Conservation (phyloP, 1,140 invertebrate genomes). For the Eupeodes corollae region DNA sequence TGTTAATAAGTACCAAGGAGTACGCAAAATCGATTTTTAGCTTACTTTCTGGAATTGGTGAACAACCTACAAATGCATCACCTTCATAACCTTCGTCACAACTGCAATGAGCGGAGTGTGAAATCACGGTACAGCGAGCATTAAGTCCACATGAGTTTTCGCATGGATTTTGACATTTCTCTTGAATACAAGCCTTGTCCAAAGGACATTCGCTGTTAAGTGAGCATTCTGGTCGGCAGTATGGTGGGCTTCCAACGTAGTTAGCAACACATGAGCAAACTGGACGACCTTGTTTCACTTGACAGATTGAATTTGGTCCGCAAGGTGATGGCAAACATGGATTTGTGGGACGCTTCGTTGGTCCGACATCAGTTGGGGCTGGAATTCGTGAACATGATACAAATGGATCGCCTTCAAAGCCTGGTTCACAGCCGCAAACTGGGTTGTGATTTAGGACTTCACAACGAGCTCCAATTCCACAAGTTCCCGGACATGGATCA, state of each 20-base stretch:
- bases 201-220: conserved; percentile 62
- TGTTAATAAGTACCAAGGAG: background rate
- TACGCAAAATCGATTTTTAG: background rate
- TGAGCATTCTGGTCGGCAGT: conserved; percentile 63
- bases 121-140: conserved; percentile 66
- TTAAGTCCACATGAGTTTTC: conserved; percentile 61
- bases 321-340: conserved; percentile 72
- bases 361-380: conserved; percentile 27
- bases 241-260: conserved; percentile 59
- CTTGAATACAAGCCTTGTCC: conserved; percentile 64
- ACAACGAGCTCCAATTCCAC: conserved; percentile 62
- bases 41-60: conserved; percentile 39
- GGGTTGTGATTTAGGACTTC: conserved; percentile 71
- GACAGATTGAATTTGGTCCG: conserved; percentile 74
- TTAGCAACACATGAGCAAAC: conserved; percentile 68
- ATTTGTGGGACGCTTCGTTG: conserved; percentile 37
- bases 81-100: conserved; percentile 65
- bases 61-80: conserved; percentile 70
- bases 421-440: conserved; percentile 63
- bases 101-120: conserved; percentile 69
- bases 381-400: conserved; percentile 50
- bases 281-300: conserved; percentile 62
- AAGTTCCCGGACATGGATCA: conserved; percentile 66
- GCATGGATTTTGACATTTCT: conserved; percentile 71
- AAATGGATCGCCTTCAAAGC: conserved; percentile 69